Percentiles rank a stretch among this genome's conserved stretches.
Conservation (phyloP, 2,888 invertebrate species). For the Cerastis leucographa region DNA sequence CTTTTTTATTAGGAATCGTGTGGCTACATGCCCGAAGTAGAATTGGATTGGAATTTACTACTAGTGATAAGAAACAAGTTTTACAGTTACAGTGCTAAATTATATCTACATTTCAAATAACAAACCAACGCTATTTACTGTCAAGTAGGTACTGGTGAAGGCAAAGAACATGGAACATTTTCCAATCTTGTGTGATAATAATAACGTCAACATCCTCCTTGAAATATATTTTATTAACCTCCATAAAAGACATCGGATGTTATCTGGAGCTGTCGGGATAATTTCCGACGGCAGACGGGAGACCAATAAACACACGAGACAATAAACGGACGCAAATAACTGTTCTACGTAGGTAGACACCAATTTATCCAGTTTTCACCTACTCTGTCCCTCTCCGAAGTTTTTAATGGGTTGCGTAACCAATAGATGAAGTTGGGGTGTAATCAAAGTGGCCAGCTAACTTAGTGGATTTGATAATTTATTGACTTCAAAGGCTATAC, state of each 20-base stretch:
- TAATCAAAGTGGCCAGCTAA: conserved; percentile 24
- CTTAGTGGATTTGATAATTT: conserved; percentile 19
- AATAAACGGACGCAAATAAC: conserved; percentile 51
- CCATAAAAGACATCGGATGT: conserved; percentile 36
- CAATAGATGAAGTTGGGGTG: conserved; percentile 21
- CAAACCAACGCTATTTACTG: not conserved
- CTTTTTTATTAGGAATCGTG: conserved; percentile 26
- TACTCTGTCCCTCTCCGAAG: conserved; percentile 53
- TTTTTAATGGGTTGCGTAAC: conserved; percentile 34
- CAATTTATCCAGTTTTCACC: conserved; percentile 29
- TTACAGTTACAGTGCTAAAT: conserved; percentile 19
- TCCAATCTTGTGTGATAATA: not conserved
- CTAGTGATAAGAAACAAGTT: conserved; percentile 31
- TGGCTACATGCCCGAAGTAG: conserved; percentile 23
- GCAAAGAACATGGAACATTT: conserved; percentile 3
- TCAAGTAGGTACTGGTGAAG: not conserved
- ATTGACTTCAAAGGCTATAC: conserved; percentile 23
- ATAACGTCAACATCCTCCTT: not conserved
- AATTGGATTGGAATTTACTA: conserved; percentile 38
- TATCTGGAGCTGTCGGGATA: conserved; percentile 30
- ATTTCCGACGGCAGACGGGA: conserved; percentile 38
- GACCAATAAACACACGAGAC: conserved; percentile 45
- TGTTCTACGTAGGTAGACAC: conserved; percentile 25
- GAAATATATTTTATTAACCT: conserved; percentile 25
- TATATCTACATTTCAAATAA: conserved; percentile 17